Evolutionary conservation across 2,888 invertebrate species (phyloP), one percentile per base, ranked within the genome.

Genomic region (Lasioglossum villosulum): DNA sequence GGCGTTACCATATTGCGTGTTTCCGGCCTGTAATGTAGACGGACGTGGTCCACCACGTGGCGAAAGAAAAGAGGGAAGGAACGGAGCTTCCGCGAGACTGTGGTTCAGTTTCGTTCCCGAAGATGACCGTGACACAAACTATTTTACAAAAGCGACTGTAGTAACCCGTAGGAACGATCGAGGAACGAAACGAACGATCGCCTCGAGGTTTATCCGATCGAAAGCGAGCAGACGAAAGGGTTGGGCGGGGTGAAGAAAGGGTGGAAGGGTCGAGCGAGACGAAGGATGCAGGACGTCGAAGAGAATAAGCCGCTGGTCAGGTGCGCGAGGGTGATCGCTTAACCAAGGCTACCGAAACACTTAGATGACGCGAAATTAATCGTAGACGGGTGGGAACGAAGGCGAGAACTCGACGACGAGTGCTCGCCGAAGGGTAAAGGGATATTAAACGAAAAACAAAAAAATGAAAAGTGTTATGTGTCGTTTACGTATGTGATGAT

Each of bases 401-500:
- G 75, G 23, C 42, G 71, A 34, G 63, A 27, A 68, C 27, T 86
- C 45, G 63, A 56, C 72, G 75, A 39, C 12, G 37, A n/a, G n/a
- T 8, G n/a, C 34, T 82, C 75, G 81, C 82, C 75, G 75, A 75
- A 42, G 85, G 80, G 78, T 63, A 84, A 78, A 82, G 81, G 74
- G 80, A 79, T 87, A 83, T 85, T 88, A 87, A 70, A 66, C 16
- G 52, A 37, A 74, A 52, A 86, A 39, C 27, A 59, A 70, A 37
- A 68, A 70, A 70, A 39, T 2, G n/a, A 70, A 39, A 84, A 80
- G 84, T 89, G 86, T 90, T 90, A 90, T 84, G 90, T 90, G 90
- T 90, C 88, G 89, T 89, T 86, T 89, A 89, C 91, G 86, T 89
- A 88, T 90, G 89, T 83, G 90, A 87, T 86, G 89, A 90, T 85